phyloP scores from a whole-genome alignment of 2,797 vertebrate genomes.

The Sylvilagus floridanus region DNA sequence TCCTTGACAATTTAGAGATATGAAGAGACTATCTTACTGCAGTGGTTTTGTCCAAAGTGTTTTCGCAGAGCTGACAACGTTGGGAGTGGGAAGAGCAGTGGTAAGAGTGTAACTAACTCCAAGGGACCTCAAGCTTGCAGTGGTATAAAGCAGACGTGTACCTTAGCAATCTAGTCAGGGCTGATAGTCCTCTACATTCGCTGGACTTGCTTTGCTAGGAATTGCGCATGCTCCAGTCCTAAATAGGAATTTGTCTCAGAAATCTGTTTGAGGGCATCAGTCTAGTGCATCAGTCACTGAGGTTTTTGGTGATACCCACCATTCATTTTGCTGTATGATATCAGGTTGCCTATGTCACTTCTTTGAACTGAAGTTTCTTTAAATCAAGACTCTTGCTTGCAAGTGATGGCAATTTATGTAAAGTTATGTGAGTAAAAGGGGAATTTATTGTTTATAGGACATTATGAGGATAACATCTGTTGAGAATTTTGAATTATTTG shows the following conservation, averaged over 20 bases:
- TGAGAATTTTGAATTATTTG: slow-evolving; percentile 42
- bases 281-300: not conserved
- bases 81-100: not conserved
- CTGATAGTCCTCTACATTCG: not conserved
- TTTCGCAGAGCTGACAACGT: not conserved
- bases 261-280: not conserved
- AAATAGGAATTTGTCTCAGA: not conserved
- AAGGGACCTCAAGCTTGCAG: not conserved
- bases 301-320: not conserved
- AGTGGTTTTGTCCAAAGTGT: not conserved
- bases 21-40: not conserved
- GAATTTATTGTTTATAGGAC: not conserved
- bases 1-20: slow-evolving; percentile 39
- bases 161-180: not conserved
- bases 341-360: not conserved
- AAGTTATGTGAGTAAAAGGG: not conserved
- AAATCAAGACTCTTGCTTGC: slow-evolving; percentile 24
- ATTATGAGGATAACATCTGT: slow-evolving; percentile 5
- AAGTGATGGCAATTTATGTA: not conserved
- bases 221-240: not conserved
- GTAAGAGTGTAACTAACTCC: not conserved
- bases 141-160: not conserved
- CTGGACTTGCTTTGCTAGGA: not conserved
- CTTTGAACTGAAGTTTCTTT: not conserved
- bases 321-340: slow-evolving; percentile 5